Conservation (phyloP, 64 coral and sea anemone species). For the Hydrozoanthus tunicans region DNA sequence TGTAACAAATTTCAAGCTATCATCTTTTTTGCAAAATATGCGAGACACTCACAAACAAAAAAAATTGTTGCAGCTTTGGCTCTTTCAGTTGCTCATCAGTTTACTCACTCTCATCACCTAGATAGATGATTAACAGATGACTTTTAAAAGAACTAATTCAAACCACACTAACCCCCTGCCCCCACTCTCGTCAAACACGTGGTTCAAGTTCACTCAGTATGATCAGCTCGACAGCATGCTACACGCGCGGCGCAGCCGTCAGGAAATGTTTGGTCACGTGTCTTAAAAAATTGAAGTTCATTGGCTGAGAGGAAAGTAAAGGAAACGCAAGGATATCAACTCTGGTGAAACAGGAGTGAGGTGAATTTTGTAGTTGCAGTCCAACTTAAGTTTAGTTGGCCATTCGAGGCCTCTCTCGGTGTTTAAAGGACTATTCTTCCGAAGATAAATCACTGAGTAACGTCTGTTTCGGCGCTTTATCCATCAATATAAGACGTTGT, state of each 20-base stretch:
- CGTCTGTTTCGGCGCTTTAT: slow-evolving; percentile 19
- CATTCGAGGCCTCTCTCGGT: slow-evolving; percentile 21
- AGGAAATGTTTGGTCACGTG: slow-evolving; percentile 53
- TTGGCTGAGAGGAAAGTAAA: slow-evolving; percentile 36
- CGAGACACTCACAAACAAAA: too few relatives aligned
- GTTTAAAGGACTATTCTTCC: slow-evolving; percentile 5
- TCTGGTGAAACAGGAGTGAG: slow-evolving; percentile 55
- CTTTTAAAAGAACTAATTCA: background rate
- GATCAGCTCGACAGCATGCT: background rate
- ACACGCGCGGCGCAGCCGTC: slow-evolving; percentile 51
- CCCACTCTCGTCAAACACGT: slow-evolving; percentile 15
- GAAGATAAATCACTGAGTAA: slow-evolving; percentile 14
- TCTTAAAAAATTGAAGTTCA: background rate
- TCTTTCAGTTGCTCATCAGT: too few relatives aligned
- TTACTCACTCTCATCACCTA: too few relatives aligned
- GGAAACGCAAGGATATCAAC: slow-evolving; percentile 50
- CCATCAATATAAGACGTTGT: slow-evolving; percentile 8
- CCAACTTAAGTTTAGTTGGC: slow-evolving; percentile 1
- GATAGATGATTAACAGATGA: too few relatives aligned
- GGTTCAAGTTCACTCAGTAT: background rate
- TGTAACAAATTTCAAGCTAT: too few relatives aligned
- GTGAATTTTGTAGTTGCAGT: slow-evolving; percentile 26
- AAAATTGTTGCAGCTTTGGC: too few relatives aligned
- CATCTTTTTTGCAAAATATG: too few relatives aligned
- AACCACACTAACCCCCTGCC: background rate